Evolutionary conservation across 1,140 invertebrate species (phyloP).

Genomic region (Aporrectodea caliginosa): DNA sequence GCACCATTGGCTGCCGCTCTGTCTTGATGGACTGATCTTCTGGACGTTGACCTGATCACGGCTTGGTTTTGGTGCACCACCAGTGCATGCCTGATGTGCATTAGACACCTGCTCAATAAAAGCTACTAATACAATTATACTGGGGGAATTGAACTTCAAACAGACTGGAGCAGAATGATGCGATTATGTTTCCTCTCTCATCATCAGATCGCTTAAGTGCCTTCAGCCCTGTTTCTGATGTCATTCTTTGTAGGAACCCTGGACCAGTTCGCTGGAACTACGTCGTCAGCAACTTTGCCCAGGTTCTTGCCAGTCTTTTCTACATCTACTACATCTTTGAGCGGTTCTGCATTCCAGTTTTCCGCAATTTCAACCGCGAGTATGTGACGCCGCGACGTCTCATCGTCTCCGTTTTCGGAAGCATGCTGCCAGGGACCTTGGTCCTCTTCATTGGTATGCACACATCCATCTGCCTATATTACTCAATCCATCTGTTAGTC

Average conservation of each 20-base stretch:
- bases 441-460: conserved; percentile 64
- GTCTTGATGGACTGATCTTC: no score
- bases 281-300: conserved; percentile 67
- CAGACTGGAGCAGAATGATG: not conserved
- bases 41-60: no score
- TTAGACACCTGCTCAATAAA: not conserved
- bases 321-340: conserved; percentile 75
- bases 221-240: not conserved
- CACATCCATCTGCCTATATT: not conserved
- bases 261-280: conserved; percentile 68
- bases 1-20: no score
- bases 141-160: no score
- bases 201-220: not conserved
- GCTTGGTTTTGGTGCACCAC: no score
- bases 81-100: not conserved
- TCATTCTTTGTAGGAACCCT: conserved; percentile 59
- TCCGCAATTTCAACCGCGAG: conserved; percentile 66
- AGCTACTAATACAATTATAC: not conserved
- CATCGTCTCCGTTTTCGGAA: conserved; percentile 66
- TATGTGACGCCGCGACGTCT: conserved; percentile 62
- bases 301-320: conserved; percentile 72
- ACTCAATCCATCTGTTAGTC: not conserved
- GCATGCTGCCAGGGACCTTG: conserved; percentile 70
- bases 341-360: conserved; percentile 68
- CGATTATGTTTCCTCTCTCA: not conserved